Base-by-base conservation (phyloP, 2,888 invertebrate genomes). In the Aphodius sticticus region DNA sequence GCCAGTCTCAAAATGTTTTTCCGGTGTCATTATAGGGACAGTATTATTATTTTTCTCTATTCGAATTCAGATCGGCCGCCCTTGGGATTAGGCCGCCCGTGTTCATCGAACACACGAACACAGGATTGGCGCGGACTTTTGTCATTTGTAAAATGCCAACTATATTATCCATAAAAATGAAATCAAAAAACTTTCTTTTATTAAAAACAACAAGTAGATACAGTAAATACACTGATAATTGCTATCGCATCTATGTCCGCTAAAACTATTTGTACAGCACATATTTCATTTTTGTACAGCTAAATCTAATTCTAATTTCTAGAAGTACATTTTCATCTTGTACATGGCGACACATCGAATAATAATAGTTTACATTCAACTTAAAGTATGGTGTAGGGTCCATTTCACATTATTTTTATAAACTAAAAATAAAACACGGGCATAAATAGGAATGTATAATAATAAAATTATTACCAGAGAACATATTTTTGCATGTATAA, bases 191-290 rank as follows among this genome's bases (percentile, higher is more conserved):
- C 12, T 53, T 53, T 53, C 53, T 53, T 53, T 53, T 53, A 53
- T 53, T 53, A 53, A 53, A 53, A 53, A 53, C 53, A 53, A 53
- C 53, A 53, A 53, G 53, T 53, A 12, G 53, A 53, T 53, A 53
- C 53, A 53, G 7, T 12, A 12, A 53, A 26, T 26, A 26, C 26
- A 26, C 26, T 26, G 26, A 26, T 26, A 26, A 26, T 26, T 53
- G 12, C 12, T 53, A 53, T 53, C 53, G 7, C 53, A 53, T 53
- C 53, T 53, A 53, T 53, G 53, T 12, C 53, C 53, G 53, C 53
- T 53, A 53, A 53, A 53, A 53, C 53, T 53, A 53, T 53, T 53
- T 53, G 53, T 53, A 53, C 53, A 53, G 53, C 53, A 53, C 53
- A 53, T 53, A 53, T 53, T 53, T 53, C 6, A 53, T 53, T 9